Evolutionary conservation across 2,797 vertebrate species (phyloP).

Genomic region (Pyrrhura leucotis): DNA sequence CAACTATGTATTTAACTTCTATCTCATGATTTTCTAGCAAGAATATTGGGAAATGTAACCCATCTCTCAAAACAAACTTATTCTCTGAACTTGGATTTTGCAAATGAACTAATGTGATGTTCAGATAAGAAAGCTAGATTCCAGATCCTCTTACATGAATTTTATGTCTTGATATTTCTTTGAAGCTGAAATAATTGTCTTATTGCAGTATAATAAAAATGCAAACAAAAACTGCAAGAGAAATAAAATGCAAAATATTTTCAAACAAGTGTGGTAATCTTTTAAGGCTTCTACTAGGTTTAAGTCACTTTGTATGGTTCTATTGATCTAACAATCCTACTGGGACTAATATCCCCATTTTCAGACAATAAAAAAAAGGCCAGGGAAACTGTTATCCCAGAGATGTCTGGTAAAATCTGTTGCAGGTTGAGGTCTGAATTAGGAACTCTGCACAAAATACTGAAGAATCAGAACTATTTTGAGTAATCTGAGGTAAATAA

Average conservation of each 20-base stretch:
- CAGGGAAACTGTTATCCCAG: neutral
- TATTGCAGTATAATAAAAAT: neutral
- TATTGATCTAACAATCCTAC: neutral
- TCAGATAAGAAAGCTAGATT: neutral
- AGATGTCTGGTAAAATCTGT: neutral
- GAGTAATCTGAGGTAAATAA: neutral
- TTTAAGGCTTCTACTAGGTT: neutral
- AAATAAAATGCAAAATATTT: neutral
- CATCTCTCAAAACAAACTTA: neutral
- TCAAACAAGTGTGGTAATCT: neutral
- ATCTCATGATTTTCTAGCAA: neutral
- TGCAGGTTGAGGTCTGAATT: neutral
- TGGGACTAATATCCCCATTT: neutral
- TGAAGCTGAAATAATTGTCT: neutral
- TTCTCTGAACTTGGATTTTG: neutral
- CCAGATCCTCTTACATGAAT: neutral
- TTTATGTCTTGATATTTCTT: neutral
- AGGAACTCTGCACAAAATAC: neutral
- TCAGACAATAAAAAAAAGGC: neutral
- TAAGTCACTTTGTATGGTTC: neutral
- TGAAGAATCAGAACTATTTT: neutral
- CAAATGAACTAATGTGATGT: neutral
- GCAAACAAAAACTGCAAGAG: neutral
- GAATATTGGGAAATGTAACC: neutral
- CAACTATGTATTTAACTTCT: neutral